These are phyloP conservation scores for Brachionus rotundiformis DNA, from an alignment of 1,140 invertebrate genomes.

Conservation along the genomic window DNA sequence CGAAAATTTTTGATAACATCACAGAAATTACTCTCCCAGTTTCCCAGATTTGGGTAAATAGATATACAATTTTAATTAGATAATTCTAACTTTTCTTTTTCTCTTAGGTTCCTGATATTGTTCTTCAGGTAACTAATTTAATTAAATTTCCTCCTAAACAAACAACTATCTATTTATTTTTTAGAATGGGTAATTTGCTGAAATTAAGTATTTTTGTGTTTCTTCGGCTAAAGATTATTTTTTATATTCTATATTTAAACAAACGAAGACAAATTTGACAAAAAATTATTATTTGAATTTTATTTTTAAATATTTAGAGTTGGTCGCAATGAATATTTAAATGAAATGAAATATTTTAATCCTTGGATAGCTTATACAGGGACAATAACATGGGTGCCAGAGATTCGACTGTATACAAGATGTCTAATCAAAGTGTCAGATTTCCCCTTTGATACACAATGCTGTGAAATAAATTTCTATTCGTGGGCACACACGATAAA, in stretches of 20 bases:
- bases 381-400: conserved; percentile 48
- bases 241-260: too few species aligned
- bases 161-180: neutral
- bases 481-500: conserved; percentile 50
- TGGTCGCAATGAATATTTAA: conserved; percentile 41
- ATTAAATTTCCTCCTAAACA: neutral
- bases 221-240: neutral
- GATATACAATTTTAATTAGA: neutral
- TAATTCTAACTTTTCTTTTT: neutral
- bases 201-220: neutral
- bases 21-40: conserved; percentile 49
- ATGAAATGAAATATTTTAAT: conserved; percentile 50
- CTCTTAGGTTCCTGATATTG: conserved; percentile 45
- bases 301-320: conserved; percentile 9
- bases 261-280: too few species aligned
- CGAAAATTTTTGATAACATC: conserved; percentile 36
- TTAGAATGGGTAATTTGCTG: conserved; percentile 41
- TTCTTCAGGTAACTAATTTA: conserved; percentile 40
- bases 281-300: neutral
- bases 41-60: conserved; percentile 44
- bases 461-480: conserved; percentile 50
- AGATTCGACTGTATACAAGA: conserved; percentile 34
- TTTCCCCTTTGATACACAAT: conserved; percentile 51
- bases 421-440: conserved; percentile 49
- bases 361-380: conserved; percentile 50